A percentile compares a stretch with the other conserved stretches of the same genome.
phyloP scores from a whole-genome alignment of 2,113 vertebrate species.

The Seriola rivoliana region DNA sequence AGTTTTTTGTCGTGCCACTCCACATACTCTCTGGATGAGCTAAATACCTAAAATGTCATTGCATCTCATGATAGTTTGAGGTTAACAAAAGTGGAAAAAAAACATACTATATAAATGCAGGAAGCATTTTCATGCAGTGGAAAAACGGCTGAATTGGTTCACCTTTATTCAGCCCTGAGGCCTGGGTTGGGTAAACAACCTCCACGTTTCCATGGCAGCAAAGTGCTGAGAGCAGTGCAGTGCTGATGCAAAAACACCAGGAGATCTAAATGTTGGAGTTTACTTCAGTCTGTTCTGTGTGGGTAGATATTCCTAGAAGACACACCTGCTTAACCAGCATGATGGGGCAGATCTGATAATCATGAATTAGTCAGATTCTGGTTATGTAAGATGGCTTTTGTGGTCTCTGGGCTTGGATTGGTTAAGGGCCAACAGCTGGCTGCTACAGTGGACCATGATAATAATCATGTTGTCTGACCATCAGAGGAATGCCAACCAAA shows the following conservation, averaged over 20 bases:
- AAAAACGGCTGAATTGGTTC: conserved; percentile 15
- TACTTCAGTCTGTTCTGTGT: neutral
- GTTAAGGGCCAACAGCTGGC: neutral
- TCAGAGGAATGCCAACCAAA: neutral
- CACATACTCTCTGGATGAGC: too few relatives aligned
- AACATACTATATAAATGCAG: neutral
- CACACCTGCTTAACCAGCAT: neutral
- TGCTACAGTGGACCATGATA: neutral
- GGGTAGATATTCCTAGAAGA: neutral
- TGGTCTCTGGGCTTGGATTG: neutral
- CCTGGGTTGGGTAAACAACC: conserved; percentile 28
- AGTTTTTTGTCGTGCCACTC: too few relatives aligned
- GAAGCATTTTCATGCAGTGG: neutral
- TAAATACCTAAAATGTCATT: too few relatives aligned
- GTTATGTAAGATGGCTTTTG: neutral
- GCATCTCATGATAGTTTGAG: too few relatives aligned
- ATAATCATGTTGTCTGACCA: neutral
- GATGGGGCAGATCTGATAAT: neutral
- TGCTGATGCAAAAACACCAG: neutral
- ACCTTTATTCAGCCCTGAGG: neutral
- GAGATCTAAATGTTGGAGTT: neutral
- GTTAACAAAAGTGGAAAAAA: neutral
- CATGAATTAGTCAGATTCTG: neutral
- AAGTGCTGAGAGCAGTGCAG: conserved; percentile 10
- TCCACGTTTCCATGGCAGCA: conserved; percentile 41